These are phyloP conservation scores for Peucedramus taeniatus DNA, from an alignment of 2,113 vertebrate species.

Conservation along the genomic window DNA sequence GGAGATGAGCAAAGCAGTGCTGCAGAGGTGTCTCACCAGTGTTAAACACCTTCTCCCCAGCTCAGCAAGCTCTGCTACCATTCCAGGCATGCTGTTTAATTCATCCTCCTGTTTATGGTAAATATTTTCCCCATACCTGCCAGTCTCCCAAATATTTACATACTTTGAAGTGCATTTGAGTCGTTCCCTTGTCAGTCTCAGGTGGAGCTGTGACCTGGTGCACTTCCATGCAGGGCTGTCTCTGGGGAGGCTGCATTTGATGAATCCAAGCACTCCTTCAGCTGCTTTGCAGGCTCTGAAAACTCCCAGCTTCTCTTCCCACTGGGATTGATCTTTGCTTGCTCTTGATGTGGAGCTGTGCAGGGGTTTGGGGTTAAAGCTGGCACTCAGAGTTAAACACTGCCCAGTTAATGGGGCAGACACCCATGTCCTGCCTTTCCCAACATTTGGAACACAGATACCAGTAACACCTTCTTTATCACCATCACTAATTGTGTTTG, in stretches of 20 bases:
- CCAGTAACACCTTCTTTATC: background rate
- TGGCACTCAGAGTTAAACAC: background rate
- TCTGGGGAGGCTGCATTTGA: background rate
- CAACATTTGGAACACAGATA: background rate
- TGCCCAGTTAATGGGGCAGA: background rate
- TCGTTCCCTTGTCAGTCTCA: background rate
- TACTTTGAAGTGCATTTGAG: background rate
- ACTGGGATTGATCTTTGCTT: background rate
- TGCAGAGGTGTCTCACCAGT: background rate
- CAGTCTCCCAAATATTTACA: background rate
- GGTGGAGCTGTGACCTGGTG: background rate
- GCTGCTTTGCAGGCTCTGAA: background rate
- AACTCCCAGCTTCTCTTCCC: background rate
- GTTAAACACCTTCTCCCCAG: background rate
- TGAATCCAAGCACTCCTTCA: background rate
- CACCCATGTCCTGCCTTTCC: fast-evolving
- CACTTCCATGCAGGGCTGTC: background rate
- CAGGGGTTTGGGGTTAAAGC: background rate
- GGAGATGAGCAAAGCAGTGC: background rate
- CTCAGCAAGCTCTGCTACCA: background rate
- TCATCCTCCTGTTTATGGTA: background rate
- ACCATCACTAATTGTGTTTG: background rate
- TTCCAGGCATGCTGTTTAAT: background rate
- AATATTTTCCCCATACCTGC: background rate
- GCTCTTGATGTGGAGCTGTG: background rate